A percentile compares a stretch with the other conserved stretches of the same genome.
Conservation (phyloP, 2,797 vertebrate genomes). For the Cyclura pinguis region DNA sequence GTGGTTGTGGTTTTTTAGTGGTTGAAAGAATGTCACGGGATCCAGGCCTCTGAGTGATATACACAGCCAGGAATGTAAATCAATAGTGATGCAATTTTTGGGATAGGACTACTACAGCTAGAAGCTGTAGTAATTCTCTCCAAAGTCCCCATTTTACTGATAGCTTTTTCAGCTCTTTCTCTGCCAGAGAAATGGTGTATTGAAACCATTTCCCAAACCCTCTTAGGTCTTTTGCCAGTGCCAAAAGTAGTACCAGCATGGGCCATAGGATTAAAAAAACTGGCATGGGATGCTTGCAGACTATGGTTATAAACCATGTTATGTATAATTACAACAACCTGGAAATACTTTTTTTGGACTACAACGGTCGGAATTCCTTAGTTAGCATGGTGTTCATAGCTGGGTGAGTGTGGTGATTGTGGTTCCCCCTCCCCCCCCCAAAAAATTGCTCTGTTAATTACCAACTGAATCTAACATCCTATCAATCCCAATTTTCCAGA, state of each 20-base stretch:
- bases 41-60: not conserved
- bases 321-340: not conserved
- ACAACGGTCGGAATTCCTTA: not conserved
- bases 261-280: not conserved
- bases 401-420: not conserved
- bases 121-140: constrained; percentile 7
- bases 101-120: not conserved
- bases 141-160: not conserved
- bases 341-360: not conserved
- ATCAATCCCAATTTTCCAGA: not conserved
- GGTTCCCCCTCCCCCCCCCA: not conserved
- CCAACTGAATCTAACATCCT: not conserved
- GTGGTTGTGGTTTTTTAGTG: not conserved
- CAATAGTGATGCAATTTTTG: not conserved
- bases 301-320: not conserved
- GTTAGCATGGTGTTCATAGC: not conserved
- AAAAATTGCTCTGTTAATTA: not conserved
- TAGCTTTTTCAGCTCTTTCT: constrained; percentile 27
- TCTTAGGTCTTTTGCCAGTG: not conserved
- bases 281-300: not conserved
- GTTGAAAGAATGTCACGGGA: not conserved
- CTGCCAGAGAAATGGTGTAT: not conserved
- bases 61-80: not conserved
- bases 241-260: not conserved
- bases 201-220: constrained; percentile 1